Percentiles rank a stretch among this genome's conserved stretches.
Conservation (phyloP, 2,797 vertebrate species). For the Sciaenops ocellatus region DNA sequence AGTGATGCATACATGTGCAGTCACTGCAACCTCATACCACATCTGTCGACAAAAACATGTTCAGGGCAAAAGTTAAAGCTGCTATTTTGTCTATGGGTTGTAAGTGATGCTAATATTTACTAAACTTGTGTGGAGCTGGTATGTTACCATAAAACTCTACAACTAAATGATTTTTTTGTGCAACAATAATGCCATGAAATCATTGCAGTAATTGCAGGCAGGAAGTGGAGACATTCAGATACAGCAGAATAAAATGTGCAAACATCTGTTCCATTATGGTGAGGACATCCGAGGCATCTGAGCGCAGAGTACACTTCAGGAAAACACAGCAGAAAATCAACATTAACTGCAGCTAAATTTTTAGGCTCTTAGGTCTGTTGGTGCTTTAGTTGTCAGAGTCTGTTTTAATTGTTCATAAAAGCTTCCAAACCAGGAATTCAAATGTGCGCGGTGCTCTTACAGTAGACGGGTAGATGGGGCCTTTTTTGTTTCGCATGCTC, state of each 20-base stretch:
- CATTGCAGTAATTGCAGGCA: slow-evolving; percentile 39
- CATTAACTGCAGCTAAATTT: slow-evolving; percentile 37
- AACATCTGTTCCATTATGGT: slow-evolving; percentile 66
- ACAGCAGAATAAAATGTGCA: slow-evolving; percentile 42
- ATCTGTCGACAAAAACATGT: slow-evolving; percentile 63
- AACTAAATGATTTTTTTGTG: slow-evolving; percentile 12
- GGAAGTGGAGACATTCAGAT: slow-evolving; percentile 38
- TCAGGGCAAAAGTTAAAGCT: slow-evolving; percentile 38
- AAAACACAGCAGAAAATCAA: slow-evolving; percentile 30
- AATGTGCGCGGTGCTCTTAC: slow-evolving; percentile 32
- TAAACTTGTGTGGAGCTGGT: slow-evolving; percentile 16
- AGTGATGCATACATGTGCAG: slow-evolving; percentile 65
- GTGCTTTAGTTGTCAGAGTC: slow-evolving; percentile 46
- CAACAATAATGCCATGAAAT: slow-evolving; percentile 37
- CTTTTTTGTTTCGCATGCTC: not conserved
- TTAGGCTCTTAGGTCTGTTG: slow-evolving; percentile 21
- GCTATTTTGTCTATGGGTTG: slow-evolving; percentile 22
- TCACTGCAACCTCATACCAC: slow-evolving; percentile 54
- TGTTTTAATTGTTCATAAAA: slow-evolving; percentile 33
- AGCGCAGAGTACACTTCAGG: slow-evolving; percentile 20
- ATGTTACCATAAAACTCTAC: slow-evolving; percentile 4
- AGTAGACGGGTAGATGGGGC: not conserved
- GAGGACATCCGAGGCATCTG: slow-evolving; percentile 30
- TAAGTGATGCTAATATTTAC: slow-evolving; percentile 22
- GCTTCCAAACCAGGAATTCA: slow-evolving; percentile 29